Evolutionary conservation across 2,797 vertebrate genomes (phyloP).

Genomic region (Chelonia mydas): DNA sequence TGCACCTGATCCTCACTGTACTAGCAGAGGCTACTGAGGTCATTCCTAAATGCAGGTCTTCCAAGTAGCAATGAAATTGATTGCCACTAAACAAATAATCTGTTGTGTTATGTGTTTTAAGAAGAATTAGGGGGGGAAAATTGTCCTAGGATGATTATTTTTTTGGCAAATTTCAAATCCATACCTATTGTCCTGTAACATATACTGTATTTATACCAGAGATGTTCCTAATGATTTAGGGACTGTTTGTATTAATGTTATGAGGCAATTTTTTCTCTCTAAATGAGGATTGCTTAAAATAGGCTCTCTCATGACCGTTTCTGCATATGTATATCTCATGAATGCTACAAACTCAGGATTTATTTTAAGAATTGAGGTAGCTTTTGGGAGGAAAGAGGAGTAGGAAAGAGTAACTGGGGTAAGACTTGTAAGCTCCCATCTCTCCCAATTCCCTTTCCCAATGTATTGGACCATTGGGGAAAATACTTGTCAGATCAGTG

Average conservation of each 20-base stretch:
- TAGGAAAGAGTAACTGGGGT: background rate
- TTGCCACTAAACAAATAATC: background rate
- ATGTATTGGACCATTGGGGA: background rate
- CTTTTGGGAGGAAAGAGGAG: background rate
- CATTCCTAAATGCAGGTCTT: background rate
- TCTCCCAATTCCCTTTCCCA: background rate
- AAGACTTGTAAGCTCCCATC: background rate
- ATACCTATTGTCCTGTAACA: background rate
- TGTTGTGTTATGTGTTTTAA: conserved; percentile 35
- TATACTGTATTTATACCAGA: background rate
- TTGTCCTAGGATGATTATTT: background rate
- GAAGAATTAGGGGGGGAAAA: background rate
- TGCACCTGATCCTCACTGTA: background rate
- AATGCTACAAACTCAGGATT: background rate
- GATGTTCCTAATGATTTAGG: background rate
- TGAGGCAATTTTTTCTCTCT: background rate
- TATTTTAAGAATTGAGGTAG: background rate
- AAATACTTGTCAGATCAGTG: background rate
- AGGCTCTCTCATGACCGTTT: background rate
- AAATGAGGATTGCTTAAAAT: background rate
- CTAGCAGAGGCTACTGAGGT: background rate
- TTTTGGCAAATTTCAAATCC: background rate
- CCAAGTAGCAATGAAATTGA: background rate
- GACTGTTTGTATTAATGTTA: background rate
- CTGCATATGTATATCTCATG: background rate